A percentile compares a stretch with the other conserved stretches of the same genome.
Evolutionary conservation across 1,140 invertebrate genomes (phyloP).

Genomic region (Diuraphis noxia): DNA sequence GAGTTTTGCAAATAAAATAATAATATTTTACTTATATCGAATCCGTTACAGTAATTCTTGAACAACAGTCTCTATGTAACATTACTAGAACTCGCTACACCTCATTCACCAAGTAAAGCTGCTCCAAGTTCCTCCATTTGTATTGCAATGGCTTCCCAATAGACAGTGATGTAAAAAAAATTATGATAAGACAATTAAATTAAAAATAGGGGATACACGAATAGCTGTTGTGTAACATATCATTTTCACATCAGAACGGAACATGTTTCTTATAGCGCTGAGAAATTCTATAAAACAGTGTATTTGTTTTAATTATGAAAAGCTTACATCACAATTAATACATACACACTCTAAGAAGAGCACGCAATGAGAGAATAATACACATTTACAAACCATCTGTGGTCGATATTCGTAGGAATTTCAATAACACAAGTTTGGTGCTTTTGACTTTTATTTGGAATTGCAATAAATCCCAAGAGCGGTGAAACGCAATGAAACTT

Average conservation of each 20-base stretch:
- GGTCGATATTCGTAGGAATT: background rate
- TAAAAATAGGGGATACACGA: too few species aligned
- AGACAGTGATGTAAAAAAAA: too few species aligned
- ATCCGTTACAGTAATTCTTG: too few species aligned
- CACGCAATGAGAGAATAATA: background rate
- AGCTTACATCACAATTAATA: background rate
- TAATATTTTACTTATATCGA: too few species aligned
- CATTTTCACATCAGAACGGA: background rate
- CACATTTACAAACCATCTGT: background rate
- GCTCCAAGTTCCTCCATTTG: too few species aligned
- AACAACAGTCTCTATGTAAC: too few species aligned
- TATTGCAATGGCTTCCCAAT: too few species aligned
- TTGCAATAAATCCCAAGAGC: background rate
- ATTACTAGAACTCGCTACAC: too few species aligned
- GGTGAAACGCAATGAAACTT: background rate
- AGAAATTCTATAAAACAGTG: background rate
- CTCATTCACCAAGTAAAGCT: too few species aligned
- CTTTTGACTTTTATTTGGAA: background rate
- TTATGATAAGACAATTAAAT: too few species aligned
- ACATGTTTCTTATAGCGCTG: background rate
- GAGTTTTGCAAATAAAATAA: too few species aligned
- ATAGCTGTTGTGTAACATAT: background rate
- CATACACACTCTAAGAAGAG: background rate
- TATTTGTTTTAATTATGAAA: background rate
- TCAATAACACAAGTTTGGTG: background rate